Evolutionary conservation across 1,140 invertebrate genomes (phyloP), one percentile per base, ranked within the genome.

Genomic region (Pentalonia nigronervosa): DNA sequence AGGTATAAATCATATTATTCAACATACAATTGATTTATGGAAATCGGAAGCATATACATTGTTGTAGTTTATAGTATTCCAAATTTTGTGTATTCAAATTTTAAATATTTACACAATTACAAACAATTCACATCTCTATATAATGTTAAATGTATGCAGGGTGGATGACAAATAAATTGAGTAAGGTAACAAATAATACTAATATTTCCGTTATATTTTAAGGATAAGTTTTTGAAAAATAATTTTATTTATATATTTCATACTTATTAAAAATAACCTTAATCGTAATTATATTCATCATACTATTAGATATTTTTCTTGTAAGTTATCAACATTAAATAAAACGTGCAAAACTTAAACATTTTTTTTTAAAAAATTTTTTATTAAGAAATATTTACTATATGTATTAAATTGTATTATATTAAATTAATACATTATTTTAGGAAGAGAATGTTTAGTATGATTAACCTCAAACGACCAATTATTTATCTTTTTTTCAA

Each of bases 1-100:
- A n/a, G n/a, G n/a, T n/a, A 76, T n/a, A 76, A 76, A 76, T 76
- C 60, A n/a, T 21, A 36, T 83, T 83, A 83, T 83, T 36, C 76
- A 7, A 83, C 76, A 21, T 83, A 36, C 34, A 36, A 83, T 36
- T 83, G 36, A 36, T 83, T 83, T 83, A 36, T 83, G 14, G n/a
- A 76, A 76, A n/a, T 76, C n/a, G n/a, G 14, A 76, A 76, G 30
- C 14, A 76, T 76, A n/a, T 76, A n/a, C 30, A 76, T 76, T 76
- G 60, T 76, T 76, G 14, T n/a, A 76, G n/a, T 76, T 76, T 76
- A 7, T 6, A 76, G 60, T 17, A 17, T 76, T 34, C n/a, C n/a
- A 76, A n/a, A n/a, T 76, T n/a, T 76, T n/a, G 4, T 76, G 30
- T n/a, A n/a, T 76, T 76, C 17, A 17, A 76, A n/a, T 76, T 67